phyloP scores from a whole-genome alignment of 2,888 invertebrate genomes.

The Disparrhopalites patrizii region DNA sequence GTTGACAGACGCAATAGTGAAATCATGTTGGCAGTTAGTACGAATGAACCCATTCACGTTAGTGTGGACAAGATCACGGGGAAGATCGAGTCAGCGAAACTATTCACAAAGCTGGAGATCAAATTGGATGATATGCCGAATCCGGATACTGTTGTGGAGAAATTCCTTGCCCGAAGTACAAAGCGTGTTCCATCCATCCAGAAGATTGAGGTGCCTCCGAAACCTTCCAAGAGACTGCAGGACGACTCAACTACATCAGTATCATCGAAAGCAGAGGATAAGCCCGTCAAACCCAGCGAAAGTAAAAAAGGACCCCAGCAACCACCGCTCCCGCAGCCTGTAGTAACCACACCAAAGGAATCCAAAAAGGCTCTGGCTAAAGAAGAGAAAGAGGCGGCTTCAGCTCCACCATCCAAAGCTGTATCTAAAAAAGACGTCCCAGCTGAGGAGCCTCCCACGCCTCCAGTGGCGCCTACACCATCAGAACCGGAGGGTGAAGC shows the following conservation, averaged over 20 bases:
- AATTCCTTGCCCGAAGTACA: slow-evolving; percentile 35
- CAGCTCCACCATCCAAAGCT: slow-evolving; percentile 2
- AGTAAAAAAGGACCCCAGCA: too few species aligned
- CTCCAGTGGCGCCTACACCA: neutral
- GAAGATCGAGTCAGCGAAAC: slow-evolving; percentile 33
- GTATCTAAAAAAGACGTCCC: too few species aligned
- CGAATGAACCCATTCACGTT: slow-evolving; percentile 35
- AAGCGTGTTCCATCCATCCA: slow-evolving; percentile 14
- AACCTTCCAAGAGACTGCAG: neutral
- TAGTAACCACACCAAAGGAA: neutral
- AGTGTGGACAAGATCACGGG: slow-evolving; percentile 31
- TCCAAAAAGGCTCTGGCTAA: neutral
- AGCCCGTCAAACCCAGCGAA: too few species aligned
- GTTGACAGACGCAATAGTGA: slow-evolving; percentile 34
- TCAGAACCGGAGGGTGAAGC: neutral
- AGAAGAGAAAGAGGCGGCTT: neutral
- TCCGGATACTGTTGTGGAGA: slow-evolving; percentile 37
- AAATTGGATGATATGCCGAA: slow-evolving; percentile 27
- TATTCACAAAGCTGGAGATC: slow-evolving; percentile 35
- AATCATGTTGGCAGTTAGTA: slow-evolving; percentile 29
- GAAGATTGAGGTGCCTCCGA: neutral
- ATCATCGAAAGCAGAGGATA: neutral
- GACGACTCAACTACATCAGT: neutral
- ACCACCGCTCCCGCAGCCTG: too few species aligned
- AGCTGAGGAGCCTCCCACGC: too few species aligned